Percentiles rank a stretch among this genome's conserved stretches.
Evolutionary conservation across 1,140 invertebrate genomes (phyloP).

Genomic region (Drosophila willistoni): DNA sequence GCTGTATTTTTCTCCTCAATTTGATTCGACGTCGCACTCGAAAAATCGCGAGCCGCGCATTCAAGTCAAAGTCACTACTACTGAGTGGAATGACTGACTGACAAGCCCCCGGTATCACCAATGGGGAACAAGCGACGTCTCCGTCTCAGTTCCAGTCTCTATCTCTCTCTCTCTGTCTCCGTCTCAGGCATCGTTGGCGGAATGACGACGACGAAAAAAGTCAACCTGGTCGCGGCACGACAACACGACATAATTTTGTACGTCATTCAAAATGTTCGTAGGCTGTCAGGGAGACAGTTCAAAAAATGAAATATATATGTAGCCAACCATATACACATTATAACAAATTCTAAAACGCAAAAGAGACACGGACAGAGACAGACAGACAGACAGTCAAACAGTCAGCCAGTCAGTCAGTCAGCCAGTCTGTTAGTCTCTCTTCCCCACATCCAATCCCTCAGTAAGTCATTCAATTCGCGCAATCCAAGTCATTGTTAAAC

Average conservation of each 20-base stretch:
- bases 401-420: constrained; percentile 30
- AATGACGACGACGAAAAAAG: constrained; percentile 62
- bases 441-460: not conserved
- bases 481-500: constrained; percentile 28
- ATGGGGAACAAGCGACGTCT: constrained; percentile 28
- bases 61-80: constrained; percentile 67
- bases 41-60: constrained; percentile 56
- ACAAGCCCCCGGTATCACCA: constrained; percentile 14
- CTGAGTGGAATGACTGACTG: not conserved
- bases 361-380: constrained; percentile 50
- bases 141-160: constrained; percentile 1
- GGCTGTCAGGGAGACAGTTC: constrained; percentile 77
- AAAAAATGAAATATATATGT: constrained; percentile 78
- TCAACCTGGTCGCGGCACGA: constrained; percentile 75
- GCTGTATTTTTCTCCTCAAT: constrained; percentile 15
- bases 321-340: constrained; percentile 31
- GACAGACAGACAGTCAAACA: not conserved
- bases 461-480: constrained; percentile 24
- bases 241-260: constrained; percentile 82
- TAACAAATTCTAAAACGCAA: constrained; percentile 73
- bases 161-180: not conserved
- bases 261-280: constrained; percentile 77
- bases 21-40: constrained; percentile 74
- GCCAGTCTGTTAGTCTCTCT: constrained; percentile 16
- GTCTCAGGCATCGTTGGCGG: constrained; percentile 24